phyloP scores from a whole-genome alignment of 2,888 invertebrate species.

The Cerceris ruficornis region DNA sequence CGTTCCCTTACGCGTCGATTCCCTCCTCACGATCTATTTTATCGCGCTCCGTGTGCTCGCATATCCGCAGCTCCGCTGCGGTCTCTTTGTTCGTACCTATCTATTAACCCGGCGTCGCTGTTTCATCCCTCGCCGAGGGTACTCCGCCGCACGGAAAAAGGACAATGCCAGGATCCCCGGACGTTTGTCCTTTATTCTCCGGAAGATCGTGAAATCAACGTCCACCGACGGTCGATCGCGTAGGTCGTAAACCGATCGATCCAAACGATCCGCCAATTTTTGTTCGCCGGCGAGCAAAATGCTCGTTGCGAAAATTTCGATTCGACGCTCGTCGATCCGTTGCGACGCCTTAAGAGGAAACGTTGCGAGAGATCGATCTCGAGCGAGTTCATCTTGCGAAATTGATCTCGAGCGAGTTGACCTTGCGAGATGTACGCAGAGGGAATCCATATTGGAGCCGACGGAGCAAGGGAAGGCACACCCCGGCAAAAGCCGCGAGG shows the following conservation, averaged over 20 bases:
- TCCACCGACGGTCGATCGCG: not conserved
- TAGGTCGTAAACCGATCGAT: not conserved
- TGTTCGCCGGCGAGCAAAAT: too few relatives aligned
- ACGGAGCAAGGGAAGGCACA: not conserved
- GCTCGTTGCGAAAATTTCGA: too few relatives aligned
- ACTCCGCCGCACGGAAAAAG: not conserved
- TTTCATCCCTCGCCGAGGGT: constrained; percentile 4
- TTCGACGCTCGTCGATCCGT: too few relatives aligned
- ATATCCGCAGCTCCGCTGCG: constrained; percentile 23
- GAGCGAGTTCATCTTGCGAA: too few relatives aligned
- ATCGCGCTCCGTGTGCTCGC: constrained; percentile 1
- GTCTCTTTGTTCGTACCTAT: constrained; percentile 43
- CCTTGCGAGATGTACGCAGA: not conserved
- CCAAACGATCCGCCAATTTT: too few relatives aligned
- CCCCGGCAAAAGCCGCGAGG: not conserved
- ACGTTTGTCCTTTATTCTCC: constrained; percentile 32
- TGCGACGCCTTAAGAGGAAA: too few relatives aligned
- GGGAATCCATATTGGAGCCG: not conserved
- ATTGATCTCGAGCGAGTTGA: too few relatives aligned
- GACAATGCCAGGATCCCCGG: constrained; percentile 22
- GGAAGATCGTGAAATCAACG: constrained; percentile 25
- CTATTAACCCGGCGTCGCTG: constrained; percentile 41
- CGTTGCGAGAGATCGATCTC: too few relatives aligned
- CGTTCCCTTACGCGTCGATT: constrained; percentile 14
- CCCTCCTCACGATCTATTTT: constrained; percentile 4